Base-by-base conservation (phyloP, 2,888 invertebrate genomes). In the Polietes domitor region DNA sequence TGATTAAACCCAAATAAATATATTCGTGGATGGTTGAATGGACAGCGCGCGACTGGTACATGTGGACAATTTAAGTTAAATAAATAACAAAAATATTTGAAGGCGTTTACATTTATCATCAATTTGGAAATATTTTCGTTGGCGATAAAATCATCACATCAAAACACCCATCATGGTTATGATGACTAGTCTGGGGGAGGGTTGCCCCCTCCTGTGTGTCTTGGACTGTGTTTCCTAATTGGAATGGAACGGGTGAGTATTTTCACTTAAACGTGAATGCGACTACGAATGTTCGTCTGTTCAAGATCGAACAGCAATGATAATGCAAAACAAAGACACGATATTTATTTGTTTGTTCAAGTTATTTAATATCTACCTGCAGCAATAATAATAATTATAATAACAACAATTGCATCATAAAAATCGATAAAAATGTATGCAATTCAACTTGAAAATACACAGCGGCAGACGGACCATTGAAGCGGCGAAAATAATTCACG, bases 371-470 rank as follows among this genome's bases (percentile, higher is more conserved):
- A 77, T 21, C 50, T 32, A 77, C 41, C 50, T 32, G 58, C 26
- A 32, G 47, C 70, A 77, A 77, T 74, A 76, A 80, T 65, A 75
- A 28, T 50, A 77, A 77, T 74, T 76, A 80, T 65, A 75, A 28
- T 50, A 63, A 63, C 83, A 80, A 77, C 26, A 83, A 80, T 77
- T 77, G 80, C 77, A 83, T 83, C 77, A 83, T 80, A 50, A 83
- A 10, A 77, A 32, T 37, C 80, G 43, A 80, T 71, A 74, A 79
- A 63, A 43, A n/a, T 50, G 21, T 17, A 70, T 28, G 24, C 28
- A 28, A 70, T 17, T 28, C 63, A 37, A 65, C 61, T 9, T 53
- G 37, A 19, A 70, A 32, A 32, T 9, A 76, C 12, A 41, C 26
- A 37, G 61, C 15, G 21, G 26, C 12, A 68, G 17, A 43, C 37